Conservation (phyloP, 2,797 vertebrate genomes). For the Micrastur ruficollis region DNA sequence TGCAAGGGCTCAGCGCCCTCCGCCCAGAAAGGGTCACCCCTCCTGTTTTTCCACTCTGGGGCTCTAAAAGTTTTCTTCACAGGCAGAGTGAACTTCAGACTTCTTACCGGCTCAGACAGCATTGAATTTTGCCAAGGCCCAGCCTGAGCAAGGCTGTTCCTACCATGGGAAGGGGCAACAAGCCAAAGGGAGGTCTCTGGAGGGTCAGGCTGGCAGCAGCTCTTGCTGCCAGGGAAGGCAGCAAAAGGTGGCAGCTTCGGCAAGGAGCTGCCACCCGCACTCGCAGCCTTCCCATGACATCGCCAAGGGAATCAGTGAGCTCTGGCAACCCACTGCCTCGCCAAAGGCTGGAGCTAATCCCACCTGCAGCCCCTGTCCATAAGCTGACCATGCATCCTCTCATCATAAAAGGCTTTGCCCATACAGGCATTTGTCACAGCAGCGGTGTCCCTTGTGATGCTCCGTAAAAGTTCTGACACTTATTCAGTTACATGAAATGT, state of each 20-base stretch:
- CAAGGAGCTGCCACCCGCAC: neutral
- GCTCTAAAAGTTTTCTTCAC: neutral
- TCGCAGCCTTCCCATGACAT: neutral
- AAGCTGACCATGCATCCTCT: neutral
- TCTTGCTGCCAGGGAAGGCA: neutral
- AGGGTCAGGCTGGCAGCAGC: neutral
- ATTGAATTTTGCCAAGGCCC: neutral
- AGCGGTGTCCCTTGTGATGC: accelerated
- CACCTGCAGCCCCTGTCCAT: neutral
- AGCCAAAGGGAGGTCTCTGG: neutral
- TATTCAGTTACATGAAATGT: neutral
- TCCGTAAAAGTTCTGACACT: neutral
- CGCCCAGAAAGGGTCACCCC: neutral
- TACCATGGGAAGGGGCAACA: neutral
- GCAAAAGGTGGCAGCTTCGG: neutral
- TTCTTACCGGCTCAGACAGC: neutral
- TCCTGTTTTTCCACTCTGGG: neutral
- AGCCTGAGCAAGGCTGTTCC: neutral
- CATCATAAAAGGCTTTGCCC: accelerated
- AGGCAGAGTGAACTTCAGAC: neutral
- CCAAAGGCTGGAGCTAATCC: neutral
- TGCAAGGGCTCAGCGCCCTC: neutral
- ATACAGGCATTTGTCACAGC: neutral
- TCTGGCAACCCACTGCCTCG: accelerated
- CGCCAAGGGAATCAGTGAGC: accelerated